phyloP scores from a whole-genome alignment of 2,888 invertebrate genomes.

The Acronicta psi region DNA sequence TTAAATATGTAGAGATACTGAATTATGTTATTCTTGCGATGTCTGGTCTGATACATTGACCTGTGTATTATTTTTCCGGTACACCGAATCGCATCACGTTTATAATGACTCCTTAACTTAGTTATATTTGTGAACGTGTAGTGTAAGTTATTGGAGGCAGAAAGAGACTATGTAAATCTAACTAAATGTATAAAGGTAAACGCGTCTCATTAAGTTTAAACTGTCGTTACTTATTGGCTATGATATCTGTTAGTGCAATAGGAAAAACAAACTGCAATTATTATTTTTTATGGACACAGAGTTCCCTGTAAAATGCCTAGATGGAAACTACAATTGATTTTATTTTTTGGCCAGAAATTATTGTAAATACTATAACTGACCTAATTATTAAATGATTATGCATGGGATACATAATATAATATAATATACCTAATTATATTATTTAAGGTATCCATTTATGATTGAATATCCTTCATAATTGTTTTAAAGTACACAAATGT shows the following conservation, averaged over 20 bases:
- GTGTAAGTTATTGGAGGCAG: slow-evolving; percentile 56
- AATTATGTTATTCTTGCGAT: slow-evolving; percentile 1
- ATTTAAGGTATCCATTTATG: too few relatives aligned
- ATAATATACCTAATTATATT: too few relatives aligned
- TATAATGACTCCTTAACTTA: slow-evolving; percentile 52
- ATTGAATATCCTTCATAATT: too few relatives aligned
- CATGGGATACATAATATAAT: too few relatives aligned
- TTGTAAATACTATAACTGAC: slow-evolving; percentile 25
- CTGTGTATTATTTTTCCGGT: background rate
- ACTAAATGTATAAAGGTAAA: slow-evolving; percentile 48
- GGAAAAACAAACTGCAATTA: slow-evolving; percentile 11
- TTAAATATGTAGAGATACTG: too few relatives aligned
- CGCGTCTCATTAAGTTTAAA: slow-evolving; percentile 21
- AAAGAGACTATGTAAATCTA: slow-evolving; percentile 64
- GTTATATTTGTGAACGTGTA: slow-evolving; percentile 58
- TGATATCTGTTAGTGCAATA: slow-evolving; percentile 41
- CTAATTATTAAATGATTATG: too few relatives aligned
- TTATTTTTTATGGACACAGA: slow-evolving; percentile 36
- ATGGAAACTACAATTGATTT: background rate
- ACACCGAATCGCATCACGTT: slow-evolving; percentile 35
- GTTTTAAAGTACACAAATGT: too few relatives aligned
- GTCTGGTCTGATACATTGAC: too few relatives aligned
- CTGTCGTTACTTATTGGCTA: slow-evolving; percentile 29
- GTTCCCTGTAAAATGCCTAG: slow-evolving; percentile 2
- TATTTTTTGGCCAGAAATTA: background rate